Evolutionary conservation across 2,888 invertebrate species (phyloP), one percentile per base, ranked within the genome.

Genomic region (Eupeodes luniger): DNA sequence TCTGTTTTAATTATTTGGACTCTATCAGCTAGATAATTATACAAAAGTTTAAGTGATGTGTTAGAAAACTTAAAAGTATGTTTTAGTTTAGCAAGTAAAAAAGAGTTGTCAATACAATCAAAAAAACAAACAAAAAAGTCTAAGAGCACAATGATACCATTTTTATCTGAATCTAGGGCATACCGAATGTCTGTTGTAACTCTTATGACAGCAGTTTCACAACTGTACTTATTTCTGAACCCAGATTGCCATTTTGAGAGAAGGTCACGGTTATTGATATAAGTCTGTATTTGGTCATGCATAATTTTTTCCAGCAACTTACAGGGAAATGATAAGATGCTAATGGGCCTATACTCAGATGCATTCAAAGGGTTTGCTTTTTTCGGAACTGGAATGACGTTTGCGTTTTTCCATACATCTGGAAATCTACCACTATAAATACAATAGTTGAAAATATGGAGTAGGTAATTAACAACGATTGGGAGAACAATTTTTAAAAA

Each of bases 321-420:
- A 5, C 49, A 51, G 2, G 49, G 49, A 14, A 14, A 5, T 4
- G n/a, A 51, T 9, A 51, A 51, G 10, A 55, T 55, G 10, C 55
- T 59, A 34, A 59, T 59, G 14, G 59, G 59, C 59, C 59, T 59
- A 11, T 36, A 59, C 7, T 59, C 59, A 12, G 59, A 59, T 2
- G 59, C 14, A 19, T 19, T 19, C 19, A 19, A 19, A 19, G 19
- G 19, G 19, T 19, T 19, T 19, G 59, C 12, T 36, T 36, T 59
- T 59, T 59, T 36, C 4, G 34, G 34, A 59, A 59, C 59, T 59
- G n/a, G n/a, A n/a, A n/a, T n/a, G n/a, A n/a, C n/a, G n/a, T n/a
- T n/a, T n/a, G n/a, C n/a, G n/a, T n/a, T n/a, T 36, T 59, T 36
- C 34, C 34, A 59, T 7, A 4, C 14, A 1, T 59, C 59, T 1